Percentiles rank a stretch among this genome's conserved stretches.
Evolutionary conservation across 2,113 vertebrate species (phyloP).

Genomic region (Sisor rabdophorus): DNA sequence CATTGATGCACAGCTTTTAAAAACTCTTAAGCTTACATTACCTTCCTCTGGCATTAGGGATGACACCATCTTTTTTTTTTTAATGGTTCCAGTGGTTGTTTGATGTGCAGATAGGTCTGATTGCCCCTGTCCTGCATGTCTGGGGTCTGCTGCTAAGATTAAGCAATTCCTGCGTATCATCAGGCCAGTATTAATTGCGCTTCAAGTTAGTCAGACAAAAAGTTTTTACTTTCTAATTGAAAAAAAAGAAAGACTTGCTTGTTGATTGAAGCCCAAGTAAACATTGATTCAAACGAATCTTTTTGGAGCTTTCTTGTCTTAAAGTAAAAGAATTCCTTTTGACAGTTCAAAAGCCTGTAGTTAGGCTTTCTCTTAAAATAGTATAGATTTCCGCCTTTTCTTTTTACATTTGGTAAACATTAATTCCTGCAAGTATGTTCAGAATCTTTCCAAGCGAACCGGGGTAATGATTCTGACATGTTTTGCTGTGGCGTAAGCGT

Average conservation of each 20-base stretch:
- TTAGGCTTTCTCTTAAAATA: constrained; percentile 1
- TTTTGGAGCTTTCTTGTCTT: constrained; percentile 23
- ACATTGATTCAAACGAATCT: constrained; percentile 30
- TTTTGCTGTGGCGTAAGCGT: constrained; percentile 17
- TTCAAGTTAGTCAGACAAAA: constrained; percentile 16
- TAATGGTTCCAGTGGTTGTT: constrained; percentile 26
- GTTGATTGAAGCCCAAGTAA: constrained; percentile 23
- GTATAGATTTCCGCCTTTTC: neutral
- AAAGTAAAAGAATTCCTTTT: constrained; percentile 23
- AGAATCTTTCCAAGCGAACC: neutral
- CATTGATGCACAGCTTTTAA: constrained; percentile 3
- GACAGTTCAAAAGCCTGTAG: constrained; percentile 18
- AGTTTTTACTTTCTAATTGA: constrained; percentile 43
- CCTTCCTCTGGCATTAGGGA: constrained; percentile 19
- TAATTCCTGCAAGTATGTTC: neutral
- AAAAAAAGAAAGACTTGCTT: constrained; percentile 40
- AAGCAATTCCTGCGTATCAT: constrained; percentile 43
- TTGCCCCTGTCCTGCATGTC: constrained; percentile 51
- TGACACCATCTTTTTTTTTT: constrained; percentile 35
- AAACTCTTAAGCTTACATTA: constrained; percentile 11
- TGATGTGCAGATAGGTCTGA: constrained; percentile 47
- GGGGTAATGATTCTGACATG: constrained; percentile 20
- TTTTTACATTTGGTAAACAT: constrained; percentile 1
- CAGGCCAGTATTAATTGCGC: constrained; percentile 1
- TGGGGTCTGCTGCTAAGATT: constrained; percentile 31